Evolutionary conservation across 1,140 invertebrate species (phyloP), one percentile per base, ranked within the genome.

Genomic region (Steinernema khuongi): DNA sequence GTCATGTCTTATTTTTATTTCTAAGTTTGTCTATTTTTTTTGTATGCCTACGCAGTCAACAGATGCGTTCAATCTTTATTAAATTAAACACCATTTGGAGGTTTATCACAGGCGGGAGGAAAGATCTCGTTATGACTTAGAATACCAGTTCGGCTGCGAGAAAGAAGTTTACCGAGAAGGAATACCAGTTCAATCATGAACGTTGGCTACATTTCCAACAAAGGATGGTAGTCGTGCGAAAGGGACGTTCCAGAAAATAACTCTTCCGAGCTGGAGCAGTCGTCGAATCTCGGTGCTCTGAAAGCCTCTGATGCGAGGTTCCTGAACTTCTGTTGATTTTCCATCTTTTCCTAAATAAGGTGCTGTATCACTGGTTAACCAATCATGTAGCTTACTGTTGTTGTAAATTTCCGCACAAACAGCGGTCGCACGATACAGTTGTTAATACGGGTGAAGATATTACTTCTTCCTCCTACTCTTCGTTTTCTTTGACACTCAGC

Each of bases 351-450:
- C 50, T 60, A 26, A 60, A 60, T 41, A 41, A 41, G 36, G 7
- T 7, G 36, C 36, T 7, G 36, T 7, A 41, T 7, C 36, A 41
- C 36, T n/a, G n/a, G n/a, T n/a, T n/a, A 41, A 41, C 36, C 7
- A 41, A 7, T 7, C 36, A n/a, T 11, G 7, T 41, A 41, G 26
- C 22, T 26, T 26, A 60, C 50, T 26, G 4, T 60, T 22, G 19
- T 60, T 2, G 79, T 79, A 70, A 79, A 80, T 32, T 78, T 79
- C 32, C 79, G 14, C 17, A 79, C 79, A 78, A 79, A 79, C 30
- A 79, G 71, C 33, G 79, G 79, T 36, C 72, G 73, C 1, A 79
- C 67, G 66, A 79, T 66, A 26, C 50, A 78, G 67, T 77, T 79
- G 33, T 79, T 79, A 28, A 79, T 31, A n/a, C 69, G 71, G 14